Evolutionary conservation across 2,797 vertebrate species (phyloP).

Genomic region (Rhynchonycteris naso): DNA sequence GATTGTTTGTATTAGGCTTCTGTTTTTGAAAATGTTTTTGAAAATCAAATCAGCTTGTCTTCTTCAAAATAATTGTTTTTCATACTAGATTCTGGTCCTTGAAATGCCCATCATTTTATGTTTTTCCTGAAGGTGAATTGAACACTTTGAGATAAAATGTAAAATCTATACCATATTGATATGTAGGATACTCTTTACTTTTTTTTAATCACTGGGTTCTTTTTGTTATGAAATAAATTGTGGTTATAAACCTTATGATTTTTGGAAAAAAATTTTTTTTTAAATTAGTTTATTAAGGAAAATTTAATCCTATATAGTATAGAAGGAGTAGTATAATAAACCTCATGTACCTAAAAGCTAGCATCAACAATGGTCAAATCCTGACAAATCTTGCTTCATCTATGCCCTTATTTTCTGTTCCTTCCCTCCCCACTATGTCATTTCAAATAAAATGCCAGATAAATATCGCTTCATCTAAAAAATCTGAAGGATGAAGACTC

Average conservation of each 20-base stretch:
- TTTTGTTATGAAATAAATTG: slow-evolving; percentile 38
- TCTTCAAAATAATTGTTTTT: neutral
- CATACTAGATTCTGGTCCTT: neutral
- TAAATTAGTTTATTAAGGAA: slow-evolving; percentile 5
- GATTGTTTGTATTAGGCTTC: neutral
- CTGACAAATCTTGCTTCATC: neutral
- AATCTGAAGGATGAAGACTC: neutral
- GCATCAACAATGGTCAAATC: neutral
- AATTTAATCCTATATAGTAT: neutral
- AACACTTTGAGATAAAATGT: neutral
- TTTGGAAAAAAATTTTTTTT: slow-evolving; percentile 21
- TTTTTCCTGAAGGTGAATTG: slow-evolving; percentile 17
- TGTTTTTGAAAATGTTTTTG: neutral
- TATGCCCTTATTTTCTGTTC: neutral
- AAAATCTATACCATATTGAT: neutral
- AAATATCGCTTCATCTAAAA: slow-evolving; percentile 6
- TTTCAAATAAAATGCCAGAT: slow-evolving; percentile 9
- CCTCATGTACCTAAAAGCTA: neutral
- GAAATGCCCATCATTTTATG: neutral
- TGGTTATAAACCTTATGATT: slow-evolving; percentile 16
- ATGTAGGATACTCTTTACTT: neutral
- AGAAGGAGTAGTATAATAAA: slow-evolving; percentile 27
- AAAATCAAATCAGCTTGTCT: slow-evolving; percentile 12
- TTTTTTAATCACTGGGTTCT: slow-evolving; percentile 46
- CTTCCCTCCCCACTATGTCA: neutral